phyloP scores from a whole-genome alignment of 2,888 invertebrate species.

The Pristionchus arcanus region DNA sequence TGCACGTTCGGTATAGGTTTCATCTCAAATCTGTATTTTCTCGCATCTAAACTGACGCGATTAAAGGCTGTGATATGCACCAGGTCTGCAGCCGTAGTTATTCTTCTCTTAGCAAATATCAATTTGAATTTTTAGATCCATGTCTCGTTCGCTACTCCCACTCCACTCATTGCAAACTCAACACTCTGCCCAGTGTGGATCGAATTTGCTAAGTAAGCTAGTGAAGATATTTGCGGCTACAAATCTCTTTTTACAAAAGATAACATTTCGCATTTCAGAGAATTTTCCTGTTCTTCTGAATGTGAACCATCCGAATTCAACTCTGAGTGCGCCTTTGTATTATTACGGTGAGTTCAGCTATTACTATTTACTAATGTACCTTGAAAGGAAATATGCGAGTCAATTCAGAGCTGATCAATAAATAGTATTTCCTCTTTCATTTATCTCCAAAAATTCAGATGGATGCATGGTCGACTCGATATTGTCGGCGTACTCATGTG shows the following conservation, averaged over 20 bases:
- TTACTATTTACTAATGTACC: too few relatives aligned
- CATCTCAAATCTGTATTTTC: too few relatives aligned
- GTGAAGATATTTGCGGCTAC: too few relatives aligned
- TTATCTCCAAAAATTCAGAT: constrained; percentile 52
- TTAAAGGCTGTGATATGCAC: too few relatives aligned
- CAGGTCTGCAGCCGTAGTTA: too few relatives aligned
- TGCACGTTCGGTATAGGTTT: too few relatives aligned
- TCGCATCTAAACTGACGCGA: too few relatives aligned
- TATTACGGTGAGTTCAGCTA: constrained; percentile 4
- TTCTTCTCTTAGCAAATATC: not conserved
- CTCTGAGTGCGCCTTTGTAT: not conserved
- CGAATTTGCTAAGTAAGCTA: constrained; percentile 27
- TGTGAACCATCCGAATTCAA: not conserved
- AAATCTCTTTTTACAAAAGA: not conserved
- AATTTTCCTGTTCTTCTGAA: constrained; percentile 25
- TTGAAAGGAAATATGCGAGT: too few relatives aligned
- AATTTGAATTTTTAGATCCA: constrained; percentile 49
- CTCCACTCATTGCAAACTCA: not conserved
- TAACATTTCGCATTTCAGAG: not conserved
- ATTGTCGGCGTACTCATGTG: constrained; percentile 63
- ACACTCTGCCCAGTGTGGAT: constrained; percentile 37
- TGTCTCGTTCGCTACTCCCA: not conserved
- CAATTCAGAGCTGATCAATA: too few relatives aligned
- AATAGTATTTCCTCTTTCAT: too few relatives aligned
- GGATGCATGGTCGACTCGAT: constrained; percentile 65